Base-by-base conservation (phyloP, 92 coral and sea anemone genomes). In the Ricordea florida region DNA sequence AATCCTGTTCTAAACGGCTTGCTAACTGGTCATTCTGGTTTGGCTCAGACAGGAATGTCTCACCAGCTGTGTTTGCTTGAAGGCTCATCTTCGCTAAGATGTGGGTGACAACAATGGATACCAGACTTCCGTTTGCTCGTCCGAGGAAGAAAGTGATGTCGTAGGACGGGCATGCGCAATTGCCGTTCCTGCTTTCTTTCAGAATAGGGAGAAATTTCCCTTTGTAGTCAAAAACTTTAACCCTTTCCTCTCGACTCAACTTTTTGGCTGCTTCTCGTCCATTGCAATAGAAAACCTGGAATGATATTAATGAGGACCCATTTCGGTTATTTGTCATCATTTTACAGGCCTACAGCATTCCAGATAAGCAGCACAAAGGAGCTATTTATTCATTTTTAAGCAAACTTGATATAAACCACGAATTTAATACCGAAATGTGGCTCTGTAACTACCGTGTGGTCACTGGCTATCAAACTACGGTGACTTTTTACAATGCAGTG, bases 161-260 rank as follows among this genome's bases (percentile, higher is more conserved):
- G 66, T 81, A 58, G 0, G 71, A 52, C 13, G 91, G 91, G 25
- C 52, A 44, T 5, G 80, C 88, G 22, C 91, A 57, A 30, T 57
- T 57, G 5, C 91, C 91, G 6, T 22, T 64, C 22, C 66, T 29
- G 72, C 79, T 66, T 47, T 57, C 58, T 30, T 46, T 57, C 1
- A 86, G 88, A 17, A 50, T 61, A 0, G 78, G 87, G 27, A 78
- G 64, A 29, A 80, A 86, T 18, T 31, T 42, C 4, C 83, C 84
- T n/a, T 49, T 56, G 60, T 87, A 86, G 43, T 87, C 92, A 38
- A 90, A 87, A 43, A 90, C 96, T 69, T 90, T 87, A 56, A 90
- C 87, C 36, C 85, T 79, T 46, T 53, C 63, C 37, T 90, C 92
- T n/a, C 89, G 82, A 10, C 50, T 37, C 16, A 90, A 80, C 64